These are phyloP conservation scores for Thaumatotibia leucotreta DNA, from an alignment of 1,140 invertebrate genomes.

Conservation along the genomic window DNA sequence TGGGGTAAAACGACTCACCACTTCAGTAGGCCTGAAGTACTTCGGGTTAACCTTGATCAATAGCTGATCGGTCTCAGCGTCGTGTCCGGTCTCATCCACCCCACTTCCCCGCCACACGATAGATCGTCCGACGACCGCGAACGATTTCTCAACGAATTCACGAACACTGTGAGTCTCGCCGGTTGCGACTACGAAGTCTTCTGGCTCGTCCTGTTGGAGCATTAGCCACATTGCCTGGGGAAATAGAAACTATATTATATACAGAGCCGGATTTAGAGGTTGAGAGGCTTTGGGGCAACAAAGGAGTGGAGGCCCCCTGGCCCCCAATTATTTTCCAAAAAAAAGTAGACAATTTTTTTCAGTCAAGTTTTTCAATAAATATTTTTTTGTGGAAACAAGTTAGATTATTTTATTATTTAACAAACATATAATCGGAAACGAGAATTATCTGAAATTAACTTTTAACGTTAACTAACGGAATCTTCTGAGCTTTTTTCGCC, in stretches of 20 bases:
- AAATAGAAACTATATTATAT: background rate
- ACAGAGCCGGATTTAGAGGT: no score
- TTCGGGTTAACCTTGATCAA: constrained; percentile 95
- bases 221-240: constrained; percentile 99
- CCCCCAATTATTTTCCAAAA: no score
- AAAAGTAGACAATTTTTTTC: no score
- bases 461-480: no score
- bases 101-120: constrained; percentile 93
- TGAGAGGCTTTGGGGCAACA: no score
- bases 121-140: constrained; percentile 84
- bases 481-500: no score
- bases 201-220: constrained; percentile 94
- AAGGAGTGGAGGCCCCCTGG: no score
- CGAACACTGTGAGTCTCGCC: constrained; percentile 96
- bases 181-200: constrained; percentile 99
- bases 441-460: no score
- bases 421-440: no score
- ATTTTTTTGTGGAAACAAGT: no score
- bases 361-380: no score
- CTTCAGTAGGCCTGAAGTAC: constrained; percentile 98
- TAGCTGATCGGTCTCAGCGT: constrained; percentile 87
- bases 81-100: constrained; percentile 90
- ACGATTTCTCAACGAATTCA: constrained; percentile 97
- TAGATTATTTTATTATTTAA: no score
- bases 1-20: constrained; percentile 87